Base-by-base conservation (phyloP, 2,113 vertebrate species). In the Ifrita kowaldi region DNA sequence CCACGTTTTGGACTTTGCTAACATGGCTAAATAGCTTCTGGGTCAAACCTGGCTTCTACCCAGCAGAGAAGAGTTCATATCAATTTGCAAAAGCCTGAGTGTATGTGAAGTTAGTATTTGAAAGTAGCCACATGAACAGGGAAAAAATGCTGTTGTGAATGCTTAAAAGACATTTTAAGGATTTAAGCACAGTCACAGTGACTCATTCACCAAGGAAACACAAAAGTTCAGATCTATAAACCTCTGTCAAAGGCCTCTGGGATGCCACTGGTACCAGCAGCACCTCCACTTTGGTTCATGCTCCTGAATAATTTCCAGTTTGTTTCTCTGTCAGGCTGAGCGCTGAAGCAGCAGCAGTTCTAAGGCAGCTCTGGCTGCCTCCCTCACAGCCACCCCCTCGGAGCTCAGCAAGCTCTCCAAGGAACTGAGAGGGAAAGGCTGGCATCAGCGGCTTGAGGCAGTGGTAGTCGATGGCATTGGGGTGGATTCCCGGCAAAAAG, bases 271-370 rank as follows among this genome's bases (percentile, higher is more conserved):
- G 49, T n/a, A 76, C 17, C 22, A 53, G 11, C 7, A 93, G 49
- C 22, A 65, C 7, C 26, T 83, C 27, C 16, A 14, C 37, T 76
- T 82, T 42, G 37, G 18, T 95, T 91, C 62, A 27, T 50, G 49
- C 26, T 90, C 62, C 55, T 52, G n/a, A 65, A 78, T 91, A 70
- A 85, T 85, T 91, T 89, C 70, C 35, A 47, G 73, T 82, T 84
- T 60, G 22, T 73, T 79, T 73, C 64, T 87, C 65, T 68, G 28
- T 49, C 49, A 76, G 75, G 35, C 41, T 73, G 57, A 87, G 44
- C 19, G 5, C 56, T 87, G 77, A 89, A 53, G 52, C 55, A 70
- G 57, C 27, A 82, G 44, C 20, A 93, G 67, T 33, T 85, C 39
- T 70, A 41, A 75, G 56, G 91, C 17, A 67, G 22, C 62, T 60